A percentile compares a stretch with the other conserved stretches of the same genome.
phyloP scores from a whole-genome alignment of 2,113 vertebrate species.

The Siphamia tubifer region DNA sequence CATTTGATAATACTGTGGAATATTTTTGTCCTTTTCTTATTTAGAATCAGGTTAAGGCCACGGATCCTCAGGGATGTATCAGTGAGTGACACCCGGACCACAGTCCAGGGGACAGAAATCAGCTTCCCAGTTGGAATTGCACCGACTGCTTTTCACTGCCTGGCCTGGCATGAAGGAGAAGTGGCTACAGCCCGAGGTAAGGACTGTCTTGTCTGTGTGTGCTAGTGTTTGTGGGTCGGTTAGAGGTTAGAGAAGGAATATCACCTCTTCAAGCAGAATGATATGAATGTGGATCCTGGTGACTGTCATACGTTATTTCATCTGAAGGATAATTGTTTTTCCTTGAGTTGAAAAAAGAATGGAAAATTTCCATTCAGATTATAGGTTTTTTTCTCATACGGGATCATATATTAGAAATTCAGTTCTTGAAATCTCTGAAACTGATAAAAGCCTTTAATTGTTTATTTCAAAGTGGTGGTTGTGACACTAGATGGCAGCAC shows the following conservation, averaged over 20 bases:
- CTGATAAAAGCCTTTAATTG: too few relatives aligned
- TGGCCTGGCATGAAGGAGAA: slow-evolving; percentile 93
- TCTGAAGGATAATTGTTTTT: too few relatives aligned
- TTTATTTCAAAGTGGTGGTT: too few relatives aligned
- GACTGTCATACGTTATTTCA: too few relatives aligned
- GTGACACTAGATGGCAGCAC: too few relatives aligned
- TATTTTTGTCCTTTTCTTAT: not conserved
- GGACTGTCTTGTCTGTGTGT: not conserved
- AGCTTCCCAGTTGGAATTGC: slow-evolving; percentile 91
- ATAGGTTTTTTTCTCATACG: too few relatives aligned
- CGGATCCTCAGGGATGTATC: slow-evolving; percentile 87
- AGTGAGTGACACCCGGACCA: slow-evolving; percentile 82
- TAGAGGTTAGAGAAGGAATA: too few relatives aligned
- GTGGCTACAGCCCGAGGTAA: slow-evolving; percentile 91
- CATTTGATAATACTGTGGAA: too few relatives aligned
- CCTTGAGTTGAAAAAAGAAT: too few relatives aligned
- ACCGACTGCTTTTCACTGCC: slow-evolving; percentile 88
- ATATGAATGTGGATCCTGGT: not conserved
- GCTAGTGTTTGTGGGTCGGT: not conserved
- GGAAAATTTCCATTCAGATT: too few relatives aligned
- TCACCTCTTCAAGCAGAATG: not conserved
- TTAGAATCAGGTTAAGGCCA: slow-evolving; percentile 88
- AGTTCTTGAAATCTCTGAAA: too few relatives aligned
- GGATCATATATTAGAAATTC: too few relatives aligned
- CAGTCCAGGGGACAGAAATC: slow-evolving; percentile 86